These are phyloP conservation scores for Xenopus borealis DNA, from an alignment of 2,113 vertebrate species.

Conservation along the genomic window DNA sequence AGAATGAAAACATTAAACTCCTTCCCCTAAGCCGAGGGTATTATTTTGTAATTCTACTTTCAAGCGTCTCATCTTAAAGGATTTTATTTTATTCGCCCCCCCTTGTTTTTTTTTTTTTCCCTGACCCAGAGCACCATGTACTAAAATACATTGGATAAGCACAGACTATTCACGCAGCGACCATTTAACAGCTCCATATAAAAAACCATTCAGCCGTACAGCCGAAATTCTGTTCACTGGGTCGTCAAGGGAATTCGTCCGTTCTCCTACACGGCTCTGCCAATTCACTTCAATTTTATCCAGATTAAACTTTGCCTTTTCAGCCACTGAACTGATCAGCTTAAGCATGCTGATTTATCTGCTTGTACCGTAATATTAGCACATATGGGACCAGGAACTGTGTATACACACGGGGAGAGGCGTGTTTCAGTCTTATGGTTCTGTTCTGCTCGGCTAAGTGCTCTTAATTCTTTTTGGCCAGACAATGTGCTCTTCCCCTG, in stretches of 20 bases:
- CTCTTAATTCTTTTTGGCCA: background rate
- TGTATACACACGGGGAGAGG: background rate
- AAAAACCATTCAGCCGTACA: conserved; percentile 8
- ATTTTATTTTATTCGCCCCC: background rate
- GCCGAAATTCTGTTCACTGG: conserved; percentile 12
- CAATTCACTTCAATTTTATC: conserved; percentile 28
- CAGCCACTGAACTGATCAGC: conserved; percentile 5
- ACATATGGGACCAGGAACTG: conserved; percentile 1
- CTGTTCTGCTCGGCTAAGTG: background rate
- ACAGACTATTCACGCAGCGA: background rate
- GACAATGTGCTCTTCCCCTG: too few relatives aligned
- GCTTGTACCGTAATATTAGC: background rate
- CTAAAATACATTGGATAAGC: background rate
- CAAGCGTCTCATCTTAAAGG: background rate
- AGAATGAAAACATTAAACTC: too few relatives aligned
- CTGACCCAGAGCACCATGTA: background rate
- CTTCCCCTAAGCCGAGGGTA: background rate
- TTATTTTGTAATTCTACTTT: conserved; percentile 1
- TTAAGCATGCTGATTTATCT: conserved; percentile 5
- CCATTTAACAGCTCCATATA: background rate
- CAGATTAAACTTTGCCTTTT: conserved; percentile 23
- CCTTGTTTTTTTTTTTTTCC: background rate
- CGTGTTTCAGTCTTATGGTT: background rate
- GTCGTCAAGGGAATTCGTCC: conserved; percentile 3
- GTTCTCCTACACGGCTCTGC: conserved; percentile 18